Evolutionary conservation across 2,888 invertebrate species (phyloP), one percentile per base, ranked within the genome.

Genomic region (Acholoe squamosa): DNA sequence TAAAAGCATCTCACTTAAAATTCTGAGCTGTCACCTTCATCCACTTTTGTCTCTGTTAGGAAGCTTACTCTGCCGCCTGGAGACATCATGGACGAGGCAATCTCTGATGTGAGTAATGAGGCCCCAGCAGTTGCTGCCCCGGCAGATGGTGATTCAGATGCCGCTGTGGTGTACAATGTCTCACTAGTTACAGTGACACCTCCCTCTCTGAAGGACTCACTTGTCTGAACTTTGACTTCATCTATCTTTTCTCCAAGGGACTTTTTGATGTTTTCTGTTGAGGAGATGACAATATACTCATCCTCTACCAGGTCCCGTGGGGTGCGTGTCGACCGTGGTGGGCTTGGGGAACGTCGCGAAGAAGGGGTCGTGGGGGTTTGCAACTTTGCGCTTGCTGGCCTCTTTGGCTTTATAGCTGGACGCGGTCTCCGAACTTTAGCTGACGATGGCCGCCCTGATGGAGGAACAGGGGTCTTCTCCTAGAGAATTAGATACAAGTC

Each of bases 361-460:
- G 25, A 12, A 19, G 86, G 0, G 25, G 28, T 56, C 7, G 54
- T 86, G n/a, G 31, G 25, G 25, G 19, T 25, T 7, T 25, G 52
- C 1, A 86, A 12, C 52, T 86, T 86, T 10, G 86, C 86, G 33
- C 86, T 86, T 28, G 19, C 31, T 31, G 86, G 86, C 10, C 86
- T 14, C 33, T 56, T 86, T 0, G 86, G 52, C 10, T 43, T 43
- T 10, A 52, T 28, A 3, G 86, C n/a, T 1, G 86, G 28, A 16
- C 86, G 52, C 25, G 86, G 52, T 10, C 86, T 16, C 54, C 86
- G 16, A 1, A 86, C 86, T 28, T 86, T 86, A 7, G 86, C 86
- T 5, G 86, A 86, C 28, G 86, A 52, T 7, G 86, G 86, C 5
- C 86, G 86, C 0, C 54, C 56, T 10, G 28, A 14, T 14, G 86